These are phyloP conservation scores for Gisinianus flammeolus DNA, from an alignment of 2,888 invertebrate genomes.

Conservation along the genomic window DNA sequence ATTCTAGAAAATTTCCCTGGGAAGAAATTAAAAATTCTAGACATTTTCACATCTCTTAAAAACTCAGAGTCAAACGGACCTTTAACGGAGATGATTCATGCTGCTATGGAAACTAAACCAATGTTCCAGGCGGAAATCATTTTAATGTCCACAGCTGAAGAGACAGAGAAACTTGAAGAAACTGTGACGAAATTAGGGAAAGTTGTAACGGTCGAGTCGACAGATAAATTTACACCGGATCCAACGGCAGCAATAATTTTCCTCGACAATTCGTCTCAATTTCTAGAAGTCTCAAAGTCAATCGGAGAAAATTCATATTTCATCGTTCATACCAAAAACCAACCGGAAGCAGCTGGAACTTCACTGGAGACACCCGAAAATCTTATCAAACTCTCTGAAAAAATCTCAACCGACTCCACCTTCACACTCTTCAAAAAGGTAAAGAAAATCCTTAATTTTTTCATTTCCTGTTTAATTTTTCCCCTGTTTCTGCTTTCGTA, in stretches of 20 bases:
- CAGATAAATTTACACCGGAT: neutral
- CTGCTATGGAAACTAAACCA: neutral
- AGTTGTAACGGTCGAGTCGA: neutral
- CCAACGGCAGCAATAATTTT: neutral
- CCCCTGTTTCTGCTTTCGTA: neutral
- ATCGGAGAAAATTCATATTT: neutral
- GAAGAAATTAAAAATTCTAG: slow-evolving; percentile 59
- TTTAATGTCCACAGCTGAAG: neutral
- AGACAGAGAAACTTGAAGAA: slow-evolving; percentile 8
- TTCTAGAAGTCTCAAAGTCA: neutral
- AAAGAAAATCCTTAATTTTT: neutral
- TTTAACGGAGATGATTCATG: neutral
- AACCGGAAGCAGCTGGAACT: too few species aligned
- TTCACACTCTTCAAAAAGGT: neutral
- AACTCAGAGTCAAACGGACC: too few species aligned
- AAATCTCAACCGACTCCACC: neutral
- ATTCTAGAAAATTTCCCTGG: slow-evolving; percentile 60
- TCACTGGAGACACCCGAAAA: neutral
- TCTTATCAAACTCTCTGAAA: neutral
- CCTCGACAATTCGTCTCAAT: neutral
- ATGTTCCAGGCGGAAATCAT: neutral
- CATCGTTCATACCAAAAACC: neutral
- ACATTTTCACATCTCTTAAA: neutral
- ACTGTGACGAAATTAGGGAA: neutral
- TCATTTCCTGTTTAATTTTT: neutral